A percentile compares a stretch with the other conserved stretches of the same genome.
phyloP scores from a whole-genome alignment of 2,113 vertebrate genomes.

The Campylomormyrus numenius region DNA sequence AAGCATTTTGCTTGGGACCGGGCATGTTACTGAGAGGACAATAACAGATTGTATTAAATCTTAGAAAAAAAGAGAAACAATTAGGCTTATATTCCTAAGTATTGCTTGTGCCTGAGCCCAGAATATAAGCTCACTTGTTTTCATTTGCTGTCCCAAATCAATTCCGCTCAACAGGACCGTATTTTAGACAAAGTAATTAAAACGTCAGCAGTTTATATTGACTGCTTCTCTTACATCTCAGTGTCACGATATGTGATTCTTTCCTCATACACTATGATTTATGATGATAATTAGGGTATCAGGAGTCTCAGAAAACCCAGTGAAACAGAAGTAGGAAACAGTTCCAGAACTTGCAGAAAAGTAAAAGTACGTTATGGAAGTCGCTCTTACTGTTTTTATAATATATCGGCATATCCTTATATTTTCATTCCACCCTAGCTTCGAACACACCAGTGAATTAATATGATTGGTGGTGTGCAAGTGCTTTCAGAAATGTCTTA shows the following conservation, averaged over 20 bases:
- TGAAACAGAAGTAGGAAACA: conserved; percentile 6
- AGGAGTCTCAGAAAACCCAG: not conserved
- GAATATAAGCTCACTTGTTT: conserved; percentile 40
- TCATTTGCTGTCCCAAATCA: conserved; percentile 41
- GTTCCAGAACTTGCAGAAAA: not conserved
- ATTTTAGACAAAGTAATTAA: conserved; percentile 43
- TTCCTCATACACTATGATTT: conserved; percentile 34
- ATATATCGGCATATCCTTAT: not conserved
- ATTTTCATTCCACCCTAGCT: not conserved
- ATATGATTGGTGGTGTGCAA: not conserved
- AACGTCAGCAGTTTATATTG: conserved; percentile 39
- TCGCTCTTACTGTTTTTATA: not conserved
- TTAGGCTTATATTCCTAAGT: conserved; percentile 35
- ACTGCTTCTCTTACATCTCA: conserved; percentile 24
- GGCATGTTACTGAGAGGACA: not conserved
- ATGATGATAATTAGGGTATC: conserved; percentile 31
- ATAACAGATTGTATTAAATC: conserved; percentile 28
- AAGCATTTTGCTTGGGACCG: not conserved
- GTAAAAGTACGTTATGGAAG: not conserved
- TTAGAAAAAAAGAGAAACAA: conserved; percentile 15
- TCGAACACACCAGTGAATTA: not conserved
- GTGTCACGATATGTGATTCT: conserved; percentile 28
- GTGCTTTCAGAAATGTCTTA: not conserved
- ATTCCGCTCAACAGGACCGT: conserved; percentile 22
- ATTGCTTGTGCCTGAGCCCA: conserved; percentile 30